phyloP scores from a whole-genome alignment of 1,140 invertebrate genomes.

The Ips typographus region DNA sequence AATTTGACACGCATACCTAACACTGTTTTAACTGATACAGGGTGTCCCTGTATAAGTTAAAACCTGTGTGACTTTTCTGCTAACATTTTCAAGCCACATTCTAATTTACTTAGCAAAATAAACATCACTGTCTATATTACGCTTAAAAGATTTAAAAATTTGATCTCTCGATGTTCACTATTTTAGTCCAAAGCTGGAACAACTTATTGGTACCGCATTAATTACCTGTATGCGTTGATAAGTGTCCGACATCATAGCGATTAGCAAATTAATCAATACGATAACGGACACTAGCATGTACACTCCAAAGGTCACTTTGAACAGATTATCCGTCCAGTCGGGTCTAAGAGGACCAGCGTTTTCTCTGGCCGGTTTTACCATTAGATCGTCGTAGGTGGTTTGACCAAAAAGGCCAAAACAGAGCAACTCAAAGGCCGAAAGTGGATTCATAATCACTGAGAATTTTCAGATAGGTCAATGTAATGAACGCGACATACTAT shows the following conservation, averaged over 20 bases:
- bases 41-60: too few relatives aligned
- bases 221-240: constrained; percentile 94
- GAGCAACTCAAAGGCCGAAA: constrained; percentile 92
- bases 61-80: too few relatives aligned
- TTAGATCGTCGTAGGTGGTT: constrained; percentile 83
- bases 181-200: too few relatives aligned
- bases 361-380: constrained; percentile 57
- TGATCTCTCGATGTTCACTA: too few relatives aligned
- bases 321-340: constrained; percentile 76
- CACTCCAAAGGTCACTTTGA: constrained; percentile 88
- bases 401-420: constrained; percentile 98
- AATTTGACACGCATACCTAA: too few relatives aligned
- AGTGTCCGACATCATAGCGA: constrained; percentile 99
- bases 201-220: constrained; percentile 23
- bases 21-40: too few relatives aligned
- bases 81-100: too few relatives aligned
- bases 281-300: constrained; percentile 98
- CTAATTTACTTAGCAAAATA: too few relatives aligned
- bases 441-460: constrained; percentile 78
- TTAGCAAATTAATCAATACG: constrained; percentile 96
- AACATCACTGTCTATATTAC: too few relatives aligned
- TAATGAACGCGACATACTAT: too few relatives aligned
- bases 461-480: constrained; percentile 3
- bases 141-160: too few relatives aligned
- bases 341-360: constrained; percentile 53